A percentile compares a stretch with the other conserved stretches of the same genome.
These are phyloP conservation scores for Clupea harengus DNA, from an alignment of 2,113 vertebrate species.

Conservation along the genomic window DNA sequence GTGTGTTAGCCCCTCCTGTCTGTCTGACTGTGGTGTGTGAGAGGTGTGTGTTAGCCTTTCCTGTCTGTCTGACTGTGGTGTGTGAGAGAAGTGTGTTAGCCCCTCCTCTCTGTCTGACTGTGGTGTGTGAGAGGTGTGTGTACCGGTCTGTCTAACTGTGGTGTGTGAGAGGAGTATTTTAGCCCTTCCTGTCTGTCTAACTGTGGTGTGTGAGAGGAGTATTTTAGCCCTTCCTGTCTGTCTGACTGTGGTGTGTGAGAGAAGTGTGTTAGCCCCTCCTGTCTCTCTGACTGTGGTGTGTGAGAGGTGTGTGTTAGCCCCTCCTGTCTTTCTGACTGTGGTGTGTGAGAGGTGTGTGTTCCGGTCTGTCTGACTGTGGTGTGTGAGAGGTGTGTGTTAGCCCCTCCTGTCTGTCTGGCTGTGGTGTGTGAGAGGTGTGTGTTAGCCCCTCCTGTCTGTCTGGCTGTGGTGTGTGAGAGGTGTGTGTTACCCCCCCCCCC, in stretches of 20 bases:
- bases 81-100: neutral
- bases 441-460: too few relatives aligned
- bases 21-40: constrained; percentile 31
- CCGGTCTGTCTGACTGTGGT: constrained; percentile 44
- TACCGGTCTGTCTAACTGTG: too few relatives aligned
- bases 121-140: too few relatives aligned
- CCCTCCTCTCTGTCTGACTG: too few relatives aligned
- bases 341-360: too few relatives aligned
- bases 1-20: constrained; percentile 28
- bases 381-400: neutral
- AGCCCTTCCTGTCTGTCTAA: constrained; percentile 44
- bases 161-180: too few relatives aligned
- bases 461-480: too few relatives aligned
- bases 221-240: neutral
- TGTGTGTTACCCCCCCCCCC: too few relatives aligned
- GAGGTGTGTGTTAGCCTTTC: neutral
- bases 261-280: too few relatives aligned
- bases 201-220: constrained; percentile 12
- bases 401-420: neutral
- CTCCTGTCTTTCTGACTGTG: too few relatives aligned
- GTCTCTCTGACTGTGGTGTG: too few relatives aligned
- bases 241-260: neutral
- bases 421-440: neutral
- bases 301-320: too few relatives aligned
- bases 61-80: neutral